phyloP scores from a whole-genome alignment of 2,113 vertebrate species.

The Mustela nigripes region DNA sequence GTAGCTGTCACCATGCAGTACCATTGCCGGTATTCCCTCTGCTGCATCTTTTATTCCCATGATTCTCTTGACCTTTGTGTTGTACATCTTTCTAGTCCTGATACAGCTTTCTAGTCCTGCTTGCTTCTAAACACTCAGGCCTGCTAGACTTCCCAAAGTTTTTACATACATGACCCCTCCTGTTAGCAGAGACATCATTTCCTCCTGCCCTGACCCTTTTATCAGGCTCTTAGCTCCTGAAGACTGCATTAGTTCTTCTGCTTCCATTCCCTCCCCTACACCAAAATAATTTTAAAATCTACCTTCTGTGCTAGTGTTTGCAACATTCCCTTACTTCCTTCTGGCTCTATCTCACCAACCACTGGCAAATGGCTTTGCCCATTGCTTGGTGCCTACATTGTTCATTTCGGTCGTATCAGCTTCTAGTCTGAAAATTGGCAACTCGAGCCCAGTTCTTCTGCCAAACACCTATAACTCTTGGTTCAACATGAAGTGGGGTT shows the following conservation, averaged over 20 bases:
- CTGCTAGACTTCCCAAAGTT: not conserved
- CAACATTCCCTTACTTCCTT: not conserved
- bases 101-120: not conserved
- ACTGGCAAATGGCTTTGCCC: not conserved
- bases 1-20: not conserved
- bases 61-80: not conserved
- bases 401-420: not conserved
- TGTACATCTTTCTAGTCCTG: not conserved
- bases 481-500: not conserved
- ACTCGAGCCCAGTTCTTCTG: not conserved
- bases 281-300: not conserved
- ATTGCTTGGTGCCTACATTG: not conserved
- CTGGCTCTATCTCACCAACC: not conserved
- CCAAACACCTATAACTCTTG: not conserved
- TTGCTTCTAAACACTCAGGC: not conserved
- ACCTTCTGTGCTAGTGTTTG: constrained; percentile 3
- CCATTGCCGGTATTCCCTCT: not conserved
- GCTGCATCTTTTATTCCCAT: not conserved
- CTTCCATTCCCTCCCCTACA: not conserved
- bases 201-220: not conserved
- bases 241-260: not conserved
- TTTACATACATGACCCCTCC: not conserved
- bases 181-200: not conserved
- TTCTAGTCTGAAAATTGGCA: not conserved
- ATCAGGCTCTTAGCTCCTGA: not conserved